phyloP scores from a whole-genome alignment of 2,888 invertebrate species.

The Saturnia japonica region DNA sequence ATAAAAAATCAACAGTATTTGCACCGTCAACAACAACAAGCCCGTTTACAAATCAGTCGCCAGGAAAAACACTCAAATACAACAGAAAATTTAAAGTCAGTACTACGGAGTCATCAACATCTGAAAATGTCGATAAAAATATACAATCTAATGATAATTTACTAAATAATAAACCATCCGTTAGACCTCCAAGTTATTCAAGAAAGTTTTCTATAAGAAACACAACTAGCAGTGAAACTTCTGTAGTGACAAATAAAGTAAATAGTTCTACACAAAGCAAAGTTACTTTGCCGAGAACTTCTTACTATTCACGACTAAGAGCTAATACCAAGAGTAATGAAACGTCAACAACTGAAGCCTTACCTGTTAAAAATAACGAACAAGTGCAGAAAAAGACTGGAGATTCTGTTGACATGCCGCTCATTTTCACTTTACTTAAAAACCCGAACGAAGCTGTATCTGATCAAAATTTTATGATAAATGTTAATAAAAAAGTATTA shows the following conservation, averaged over 20 bases:
- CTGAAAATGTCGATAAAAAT: conserved; percentile 41
- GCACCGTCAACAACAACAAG: conserved; percentile 43
- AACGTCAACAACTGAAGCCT: conserved; percentile 37
- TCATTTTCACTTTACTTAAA: conserved; percentile 60
- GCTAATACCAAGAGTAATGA: conserved; percentile 45
- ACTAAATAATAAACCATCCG: conserved; percentile 57
- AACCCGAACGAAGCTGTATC: conserved; percentile 40
- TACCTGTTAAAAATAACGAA: conserved; percentile 29
- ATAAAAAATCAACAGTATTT: conserved; percentile 52
- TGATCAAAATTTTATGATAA: conserved; percentile 54
- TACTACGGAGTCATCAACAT: conserved; percentile 48
- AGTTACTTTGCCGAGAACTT: conserved; percentile 59
- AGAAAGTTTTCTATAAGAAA: conserved; percentile 51
- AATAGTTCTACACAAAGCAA: conserved; percentile 38
- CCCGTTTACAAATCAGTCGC: conserved; percentile 35
- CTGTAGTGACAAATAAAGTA: conserved; percentile 34
- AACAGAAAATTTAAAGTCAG: conserved; percentile 65
- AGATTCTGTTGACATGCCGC: conserved; percentile 54
- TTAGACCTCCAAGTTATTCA: conserved; percentile 56
- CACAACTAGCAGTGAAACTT: conserved; percentile 43
- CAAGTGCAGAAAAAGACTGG: conserved; percentile 51
- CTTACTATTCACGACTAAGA: conserved; percentile 63
- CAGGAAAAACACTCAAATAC: conserved; percentile 58
- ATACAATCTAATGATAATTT: conserved; percentile 48
- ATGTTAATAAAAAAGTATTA: conserved; percentile 66